Evolutionary conservation across 1,140 invertebrate genomes (phyloP).

Genomic region (Listronotus bonariensis): DNA sequence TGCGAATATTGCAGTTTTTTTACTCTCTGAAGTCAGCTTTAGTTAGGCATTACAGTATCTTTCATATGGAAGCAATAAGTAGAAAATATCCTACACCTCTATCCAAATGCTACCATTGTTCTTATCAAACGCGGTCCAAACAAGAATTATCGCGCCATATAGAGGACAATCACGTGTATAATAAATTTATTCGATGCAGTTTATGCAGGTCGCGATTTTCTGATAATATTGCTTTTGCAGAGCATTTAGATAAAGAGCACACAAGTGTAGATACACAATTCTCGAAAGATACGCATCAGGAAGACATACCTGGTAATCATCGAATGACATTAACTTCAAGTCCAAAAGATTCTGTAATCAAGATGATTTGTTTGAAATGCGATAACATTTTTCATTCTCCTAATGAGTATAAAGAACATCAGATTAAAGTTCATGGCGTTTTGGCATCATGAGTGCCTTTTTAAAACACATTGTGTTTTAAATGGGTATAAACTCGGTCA

Average conservation of each 20-base stretch:
- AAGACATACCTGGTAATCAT: neutral
- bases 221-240: neutral
- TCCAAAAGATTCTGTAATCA: too few relatives aligned
- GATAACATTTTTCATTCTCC: neutral
- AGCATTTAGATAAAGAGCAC: neutral
- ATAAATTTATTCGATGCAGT: neutral
- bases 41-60: neutral
- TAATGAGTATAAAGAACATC: neutral
- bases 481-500: too few relatives aligned
- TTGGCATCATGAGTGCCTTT: neutral
- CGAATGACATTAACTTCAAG: too few relatives aligned
- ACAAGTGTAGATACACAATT: neutral
- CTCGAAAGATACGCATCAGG: neutral
- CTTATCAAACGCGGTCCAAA: neutral
- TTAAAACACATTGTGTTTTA: too few relatives aligned
- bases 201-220: conserved; percentile 1
- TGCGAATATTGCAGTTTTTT: conserved; percentile 7
- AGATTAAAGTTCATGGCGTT: neutral
- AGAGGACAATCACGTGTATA: neutral
- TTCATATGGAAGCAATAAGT: neutral
- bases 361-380: neutral
- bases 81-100: neutral
- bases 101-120: neutral
- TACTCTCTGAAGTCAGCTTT: conserved; percentile 5
- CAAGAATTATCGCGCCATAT: neutral